Evolutionary conservation across 2,888 invertebrate genomes (phyloP), one percentile per base, ranked within the genome.

Genomic region (Drosophila kanekoi): DNA sequence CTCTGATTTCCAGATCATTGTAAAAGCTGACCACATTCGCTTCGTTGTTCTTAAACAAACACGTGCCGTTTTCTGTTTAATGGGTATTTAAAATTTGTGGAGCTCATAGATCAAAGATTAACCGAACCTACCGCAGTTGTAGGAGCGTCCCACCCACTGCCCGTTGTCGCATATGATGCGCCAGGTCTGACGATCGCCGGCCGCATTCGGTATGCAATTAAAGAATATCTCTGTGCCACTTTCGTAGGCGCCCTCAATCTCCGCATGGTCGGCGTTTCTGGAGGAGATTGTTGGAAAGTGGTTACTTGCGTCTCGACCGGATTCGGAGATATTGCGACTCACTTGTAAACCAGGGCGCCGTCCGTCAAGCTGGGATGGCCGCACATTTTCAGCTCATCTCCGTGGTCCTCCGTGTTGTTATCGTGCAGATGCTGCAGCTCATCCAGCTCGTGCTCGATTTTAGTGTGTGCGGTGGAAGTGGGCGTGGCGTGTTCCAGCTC

Each of bases 141-240:
- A 94, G 53, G 96, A 95, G 84, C 96, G 94, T 20, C 97, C 97
- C 67, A 96, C 95, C 97, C 97, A 97, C 77, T 94, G 95, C 0
- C 97, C 97, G 81, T 97, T 96, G 89, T 97, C 96, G 84, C 97
- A 97, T 60, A 96, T 95, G 23, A 97, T 95, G 79, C 96, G 96
- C 97, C 97, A 97, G 0, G 96, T 96, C 28, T 95, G 96, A 87
- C 95, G 95, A 92, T 96, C 96, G 0, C 96, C 96, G 93, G 96
- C 96, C 44, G 96, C 95, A 72, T 95, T 96, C 1, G 96, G 95
- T 76, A 96, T 96, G 90, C 97, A 97, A 82, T 96, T 95, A 91
- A 97, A 97, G 6, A 95, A 96, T 53, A 97, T 96, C 92, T 97
- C 96, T 0, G 96, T 96, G 0, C 96, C 96, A 83, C 96, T 96